Conservation (phyloP, 2,888 invertebrate species). For the Chelonus formosanus region DNA sequence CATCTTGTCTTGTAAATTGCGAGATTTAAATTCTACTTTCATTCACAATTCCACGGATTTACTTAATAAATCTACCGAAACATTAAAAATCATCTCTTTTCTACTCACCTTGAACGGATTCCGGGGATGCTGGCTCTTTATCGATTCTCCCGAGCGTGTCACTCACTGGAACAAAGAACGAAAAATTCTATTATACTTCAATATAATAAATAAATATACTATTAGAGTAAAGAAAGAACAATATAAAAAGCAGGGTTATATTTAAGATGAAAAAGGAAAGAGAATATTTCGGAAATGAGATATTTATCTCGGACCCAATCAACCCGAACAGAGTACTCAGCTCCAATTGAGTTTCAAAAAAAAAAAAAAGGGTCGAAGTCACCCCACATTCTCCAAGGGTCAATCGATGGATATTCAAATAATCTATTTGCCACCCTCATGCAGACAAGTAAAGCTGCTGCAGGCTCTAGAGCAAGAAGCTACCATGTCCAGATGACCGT, state of each 20-base stretch:
- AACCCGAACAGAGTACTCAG: constrained; percentile 35
- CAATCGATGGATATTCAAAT: constrained; percentile 56
- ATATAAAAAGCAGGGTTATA: background rate
- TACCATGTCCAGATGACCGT: constrained; percentile 56
- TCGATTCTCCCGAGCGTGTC: constrained; percentile 73
- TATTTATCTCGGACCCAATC: constrained; percentile 38
- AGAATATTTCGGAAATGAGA: constrained; percentile 15
- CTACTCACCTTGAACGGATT: constrained; percentile 61
- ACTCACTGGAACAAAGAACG: constrained; percentile 67
- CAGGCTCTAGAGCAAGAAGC: constrained; percentile 42
- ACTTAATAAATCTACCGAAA: constrained; percentile 9
- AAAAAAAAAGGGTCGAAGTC: constrained; percentile 27
- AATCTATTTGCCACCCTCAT: constrained; percentile 47
- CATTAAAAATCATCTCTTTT: background rate
- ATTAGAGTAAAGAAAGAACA: constrained; percentile 17
- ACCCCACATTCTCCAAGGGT: constrained; percentile 17
- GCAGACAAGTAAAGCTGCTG: constrained; percentile 37
- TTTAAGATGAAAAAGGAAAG: too few species aligned
- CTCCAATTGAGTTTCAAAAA: constrained; percentile 11
- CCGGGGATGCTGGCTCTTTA: constrained; percentile 81
- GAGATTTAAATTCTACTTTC: constrained; percentile 19
- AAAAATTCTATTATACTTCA: constrained; percentile 1
- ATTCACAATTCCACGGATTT: constrained; percentile 15
- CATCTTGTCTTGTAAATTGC: constrained; percentile 23
- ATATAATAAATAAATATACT: background rate